These are phyloP conservation scores for Siniperca scherzeri DNA, from an alignment of 2,797 vertebrate genomes.

Conservation along the genomic window DNA sequence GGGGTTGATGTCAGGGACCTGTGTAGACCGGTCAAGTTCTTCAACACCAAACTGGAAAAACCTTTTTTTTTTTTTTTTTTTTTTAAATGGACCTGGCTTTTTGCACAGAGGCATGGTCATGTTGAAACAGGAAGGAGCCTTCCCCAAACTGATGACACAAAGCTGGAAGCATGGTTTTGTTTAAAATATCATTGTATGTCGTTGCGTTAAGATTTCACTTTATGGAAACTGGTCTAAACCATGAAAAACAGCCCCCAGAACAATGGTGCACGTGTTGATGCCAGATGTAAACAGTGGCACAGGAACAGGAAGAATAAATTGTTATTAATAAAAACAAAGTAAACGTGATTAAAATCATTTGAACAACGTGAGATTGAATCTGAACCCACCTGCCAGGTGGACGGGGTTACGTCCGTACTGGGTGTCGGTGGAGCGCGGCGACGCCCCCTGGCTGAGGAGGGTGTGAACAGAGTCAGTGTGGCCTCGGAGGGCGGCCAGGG, in stretches of 20 bases:
- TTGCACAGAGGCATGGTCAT: background rate
- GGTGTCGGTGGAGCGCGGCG: conserved; percentile 88
- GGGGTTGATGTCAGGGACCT: background rate
- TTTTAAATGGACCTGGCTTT: background rate
- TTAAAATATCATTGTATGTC: background rate
- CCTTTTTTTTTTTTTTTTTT: background rate
- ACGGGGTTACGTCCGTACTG: conserved; percentile 90
- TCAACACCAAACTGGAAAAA: background rate
- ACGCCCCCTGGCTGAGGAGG: conserved; percentile 94
- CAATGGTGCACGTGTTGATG: background rate
- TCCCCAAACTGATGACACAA: background rate
- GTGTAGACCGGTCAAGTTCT: background rate
- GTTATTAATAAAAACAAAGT: no score
- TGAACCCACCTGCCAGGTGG: conserved; percentile 91
- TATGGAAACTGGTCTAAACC: background rate
- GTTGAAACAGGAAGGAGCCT: no score
- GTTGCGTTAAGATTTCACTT: background rate
- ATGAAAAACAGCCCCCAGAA: background rate
- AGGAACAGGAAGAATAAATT: background rate
- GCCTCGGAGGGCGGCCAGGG: conserved; percentile 92
- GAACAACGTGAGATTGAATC: background rate
- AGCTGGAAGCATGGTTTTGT: background rate
- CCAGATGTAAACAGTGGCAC: background rate
- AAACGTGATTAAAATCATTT: background rate
- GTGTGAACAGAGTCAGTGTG: conserved; percentile 94